Base-by-base conservation (phyloP, 2,797 vertebrate genomes). In the Synaphobranchus kaupii region DNA sequence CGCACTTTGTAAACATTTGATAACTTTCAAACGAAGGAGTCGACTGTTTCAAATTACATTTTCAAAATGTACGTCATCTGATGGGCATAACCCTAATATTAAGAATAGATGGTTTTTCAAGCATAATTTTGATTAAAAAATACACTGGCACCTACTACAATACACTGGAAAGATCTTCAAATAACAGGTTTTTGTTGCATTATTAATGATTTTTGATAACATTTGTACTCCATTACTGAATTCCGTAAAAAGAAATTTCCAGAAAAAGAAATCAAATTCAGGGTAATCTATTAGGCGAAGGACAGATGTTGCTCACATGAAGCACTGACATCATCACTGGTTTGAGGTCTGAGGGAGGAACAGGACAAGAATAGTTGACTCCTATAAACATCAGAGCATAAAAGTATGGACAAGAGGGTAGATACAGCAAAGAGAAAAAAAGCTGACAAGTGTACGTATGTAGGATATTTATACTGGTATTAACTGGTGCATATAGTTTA, bases 71-170 rank as follows among this genome's bases (percentile, higher is more conserved):
- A 63, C 95, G 95, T 96, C 95, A 96, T 96, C 94, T 96, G 96
- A 96, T 95, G 93, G 93, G 91, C 96, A 95, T 94, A 91, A 91
- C 76, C 93, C 90, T 96, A 95, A 96, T 96, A 94, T 94, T 92
- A 95, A 96, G 94, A 94, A 90, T 96, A 96, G 95, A 96, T 96
- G 95, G 95, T 96, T 97, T 81, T 96, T 96, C 94, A 94, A 96
- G 96, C 92, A 93, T 93, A 96, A 96, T 95, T 95, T 93, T 95
- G 95, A 95, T 95, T 95, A 94, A 94, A 95, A 96, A 95, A 96
- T 96, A 93, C 58, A 91, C 95, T 96, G 93, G 95, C 90, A n/a
- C 94, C 94, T 17, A 44, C 71, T 9, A 76, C 5, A 76, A 39
- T 76, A 28, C 34, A 44, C 12, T 76, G 12, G 50, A 9, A 83